Evolutionary conservation across 2,797 vertebrate genomes (phyloP).

Genomic region (Oreochromis grahami): DNA sequence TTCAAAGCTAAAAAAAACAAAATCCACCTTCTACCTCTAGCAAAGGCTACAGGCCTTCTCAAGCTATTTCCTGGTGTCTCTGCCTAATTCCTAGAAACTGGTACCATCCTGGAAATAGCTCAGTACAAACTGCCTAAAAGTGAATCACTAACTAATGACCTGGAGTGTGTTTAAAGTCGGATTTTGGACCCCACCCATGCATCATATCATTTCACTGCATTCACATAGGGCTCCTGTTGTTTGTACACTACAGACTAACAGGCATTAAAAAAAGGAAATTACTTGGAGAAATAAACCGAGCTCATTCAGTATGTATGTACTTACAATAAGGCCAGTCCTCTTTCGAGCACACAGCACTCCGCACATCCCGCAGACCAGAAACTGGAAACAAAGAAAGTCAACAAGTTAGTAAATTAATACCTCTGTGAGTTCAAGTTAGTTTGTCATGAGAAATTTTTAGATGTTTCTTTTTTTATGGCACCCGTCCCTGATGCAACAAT

Average conservation of each 20-base stretch:
- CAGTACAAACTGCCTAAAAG: background rate
- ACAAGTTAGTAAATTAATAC: background rate
- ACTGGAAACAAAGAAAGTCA: conserved; percentile 72
- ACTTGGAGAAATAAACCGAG: background rate
- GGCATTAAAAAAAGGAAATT: background rate
- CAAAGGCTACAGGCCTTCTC: background rate
- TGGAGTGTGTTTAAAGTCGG: background rate
- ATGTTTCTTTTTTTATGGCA: background rate
- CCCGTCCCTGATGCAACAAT: background rate
- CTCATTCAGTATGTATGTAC: conserved; percentile 54
- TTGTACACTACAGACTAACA: background rate
- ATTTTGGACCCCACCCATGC: background rate
- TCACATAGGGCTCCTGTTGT: background rate
- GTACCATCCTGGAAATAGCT: background rate
- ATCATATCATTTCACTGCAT: background rate
- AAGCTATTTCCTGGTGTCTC: background rate
- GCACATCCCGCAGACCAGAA: conserved; percentile 94
- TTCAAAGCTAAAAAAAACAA: background rate
- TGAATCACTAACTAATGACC: background rate
- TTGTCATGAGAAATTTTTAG: background rate
- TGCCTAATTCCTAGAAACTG: background rate
- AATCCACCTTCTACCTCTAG: background rate
- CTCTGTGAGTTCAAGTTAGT: background rate
- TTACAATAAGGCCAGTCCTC: conserved; percentile 95
- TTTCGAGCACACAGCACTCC: conserved; percentile 95